Base-by-base conservation (phyloP, 1,140 invertebrate species). In the Orussus abietinus region DNA sequence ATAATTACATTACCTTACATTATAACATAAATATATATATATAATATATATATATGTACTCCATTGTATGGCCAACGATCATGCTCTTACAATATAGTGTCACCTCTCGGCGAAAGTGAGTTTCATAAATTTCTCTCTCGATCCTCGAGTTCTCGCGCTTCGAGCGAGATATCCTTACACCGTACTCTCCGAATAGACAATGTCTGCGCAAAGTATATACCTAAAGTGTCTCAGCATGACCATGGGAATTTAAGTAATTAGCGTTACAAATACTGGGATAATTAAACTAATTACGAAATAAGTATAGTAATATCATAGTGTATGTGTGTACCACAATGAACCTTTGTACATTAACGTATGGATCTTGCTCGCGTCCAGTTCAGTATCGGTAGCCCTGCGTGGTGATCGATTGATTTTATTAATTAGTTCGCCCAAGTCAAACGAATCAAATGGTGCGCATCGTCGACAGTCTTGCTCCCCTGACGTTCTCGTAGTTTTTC, bases 1-100 rank as follows among this genome's bases (percentile, higher is more conserved):
- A 47, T 49, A 41, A 58, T 38, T 51, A 37, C 53, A 58, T 48
- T 56, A 58, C 20, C 55, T 69, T 67, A 66, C 36, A 48, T 69
- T 67, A n/a, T 36, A 68, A 69, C 63, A 69, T 68, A 68, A 64
- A 69, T 68, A 69, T 67, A 66, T 66, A 51, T 62, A 49, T 59
- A 50, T 59, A 51, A 57, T 59, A 64, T 62, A 61, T 57, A 57
- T 63, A 56, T 59, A 59, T 69, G 64, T 66, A 64, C 61, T 64
- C 64, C 64, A 68, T 68, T 68, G 60, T 69, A 71, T 69, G 66
- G 68, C 64, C 62, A 71, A 71, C 59, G 65, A 69, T 71, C 62
- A 69, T 69, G 64, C 66, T 63, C 38, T 51, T 55, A 52, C 55
- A 39, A 51, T 57, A 53, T 59, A 53, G 38, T 51, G 39, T 53